These are phyloP conservation scores for Meliscaeva auricollis DNA, from an alignment of 2,888 invertebrate species.

Conservation along the genomic window DNA sequence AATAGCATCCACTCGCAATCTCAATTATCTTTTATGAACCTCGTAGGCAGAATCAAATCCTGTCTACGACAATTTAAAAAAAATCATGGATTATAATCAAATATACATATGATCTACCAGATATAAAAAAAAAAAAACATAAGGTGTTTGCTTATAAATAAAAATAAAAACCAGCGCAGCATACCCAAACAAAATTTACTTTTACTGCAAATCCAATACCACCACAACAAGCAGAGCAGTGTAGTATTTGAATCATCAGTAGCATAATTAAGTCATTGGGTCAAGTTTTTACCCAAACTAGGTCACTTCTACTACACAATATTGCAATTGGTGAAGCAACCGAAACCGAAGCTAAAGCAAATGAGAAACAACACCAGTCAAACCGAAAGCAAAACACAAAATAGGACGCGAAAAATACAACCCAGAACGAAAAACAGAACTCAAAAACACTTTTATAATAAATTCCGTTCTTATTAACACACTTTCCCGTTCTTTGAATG, in stretches of 20 bases:
- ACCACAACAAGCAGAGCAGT: conserved; percentile 76
- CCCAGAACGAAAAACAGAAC: conserved; percentile 18
- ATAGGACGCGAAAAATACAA: conserved; percentile 49
- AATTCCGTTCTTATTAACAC: conserved; percentile 76
- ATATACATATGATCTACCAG: conserved; percentile 17
- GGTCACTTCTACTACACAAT: conserved; percentile 79
- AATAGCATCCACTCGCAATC: no score
- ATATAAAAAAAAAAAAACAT: conserved; percentile 55
- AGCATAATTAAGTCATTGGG: conserved; percentile 82
- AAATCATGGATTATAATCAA: no score
- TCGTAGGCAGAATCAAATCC: no score
- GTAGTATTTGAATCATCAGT: conserved; percentile 73
- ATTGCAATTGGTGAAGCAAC: conserved; percentile 74
- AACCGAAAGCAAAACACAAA: conserved; percentile 33
- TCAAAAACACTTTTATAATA: conserved; percentile 54
- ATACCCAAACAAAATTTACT: conserved; percentile 75
- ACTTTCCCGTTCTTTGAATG: conserved; percentile 70
- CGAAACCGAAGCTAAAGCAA: conserved; percentile 41
- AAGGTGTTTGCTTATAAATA: conserved; percentile 21
- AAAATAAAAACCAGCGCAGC: conserved; percentile 63
- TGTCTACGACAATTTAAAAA: no score
- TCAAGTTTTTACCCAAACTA: conserved; percentile 82
- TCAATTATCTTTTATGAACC: no score
- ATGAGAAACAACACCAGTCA: conserved; percentile 45
- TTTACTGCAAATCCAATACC: conserved; percentile 74